Evolutionary conservation across 2,113 vertebrate genomes (phyloP).

Genomic region (Alouatta palliata): DNA sequence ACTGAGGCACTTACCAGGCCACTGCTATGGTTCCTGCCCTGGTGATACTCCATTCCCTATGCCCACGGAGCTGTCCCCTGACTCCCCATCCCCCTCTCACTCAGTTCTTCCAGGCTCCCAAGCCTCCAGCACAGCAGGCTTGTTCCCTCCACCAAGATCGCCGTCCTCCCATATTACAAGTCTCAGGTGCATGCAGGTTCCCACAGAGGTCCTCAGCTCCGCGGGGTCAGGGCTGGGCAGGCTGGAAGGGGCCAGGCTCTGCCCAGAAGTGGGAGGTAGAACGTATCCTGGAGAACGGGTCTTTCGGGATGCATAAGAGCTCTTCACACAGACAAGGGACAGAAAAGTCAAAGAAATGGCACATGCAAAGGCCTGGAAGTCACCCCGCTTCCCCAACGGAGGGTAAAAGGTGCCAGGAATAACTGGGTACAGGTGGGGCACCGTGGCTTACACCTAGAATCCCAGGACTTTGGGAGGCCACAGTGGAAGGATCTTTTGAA

Average conservation of each 20-base stretch:
- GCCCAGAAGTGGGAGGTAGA: neutral
- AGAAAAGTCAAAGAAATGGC: neutral
- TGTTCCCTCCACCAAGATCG: neutral
- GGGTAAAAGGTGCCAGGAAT: neutral
- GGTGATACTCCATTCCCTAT: neutral
- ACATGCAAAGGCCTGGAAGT: neutral
- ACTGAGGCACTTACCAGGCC: neutral
- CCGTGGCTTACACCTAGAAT: no score
- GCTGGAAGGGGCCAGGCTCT: neutral
- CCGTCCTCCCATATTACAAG: neutral
- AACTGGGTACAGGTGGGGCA: neutral
- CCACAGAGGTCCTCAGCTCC: no score
- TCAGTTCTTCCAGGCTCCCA: no score
- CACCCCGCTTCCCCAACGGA: neutral
- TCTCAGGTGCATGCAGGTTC: neutral
- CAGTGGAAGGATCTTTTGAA: no score
- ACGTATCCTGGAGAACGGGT: neutral
- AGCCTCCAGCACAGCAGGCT: neutral
- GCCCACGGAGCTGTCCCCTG: neutral
- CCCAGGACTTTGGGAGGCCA: no score
- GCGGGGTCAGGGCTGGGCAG: neutral
- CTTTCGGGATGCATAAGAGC: neutral
- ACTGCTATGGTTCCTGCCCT: neutral
- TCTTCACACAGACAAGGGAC: neutral
- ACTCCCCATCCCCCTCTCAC: no score